Evolutionary conservation across 2,888 invertebrate genomes (phyloP), one percentile per base, ranked within the genome.

Genomic region (Drosophila pseudotakahashii): DNA sequence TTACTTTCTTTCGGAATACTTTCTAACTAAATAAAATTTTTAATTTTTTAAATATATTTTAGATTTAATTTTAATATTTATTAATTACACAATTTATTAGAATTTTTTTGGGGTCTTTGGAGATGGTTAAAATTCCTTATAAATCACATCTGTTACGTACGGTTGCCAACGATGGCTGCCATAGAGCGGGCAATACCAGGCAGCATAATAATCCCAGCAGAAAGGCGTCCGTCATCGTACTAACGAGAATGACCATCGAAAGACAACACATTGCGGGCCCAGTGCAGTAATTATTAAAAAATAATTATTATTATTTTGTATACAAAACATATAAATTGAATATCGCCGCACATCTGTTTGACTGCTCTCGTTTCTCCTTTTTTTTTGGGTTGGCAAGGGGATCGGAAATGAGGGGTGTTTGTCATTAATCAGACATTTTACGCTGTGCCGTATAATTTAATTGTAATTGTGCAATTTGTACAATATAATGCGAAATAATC

Each of bases 401-500:
- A 16, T 10, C 13, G 45, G 51, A 52, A 3, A 7, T 19, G 19
- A 7, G 50, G 64, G 48, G 54, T 23, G 54, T 36, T 36, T 52
- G 69, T 58, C 74, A 85, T 85, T 82, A 81, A 81, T 79, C 80
- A 74, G 75, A 39, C 58, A 59, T 71, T 72, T 72, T 58, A 71
- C 86, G 68, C 71, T 77, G 71, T 73, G 72, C 52, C 77, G 70
- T 73, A 77, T 77, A 75, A 75, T 77, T 82, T 68, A 72, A 76
- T 81, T 81, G 75, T 76, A 82, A 86, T 82, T 81, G 79, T 84
- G 77, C 77, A 79, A 81, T 81, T 79, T 79, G 60, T 73, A 73
- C 51, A 51, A 64, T 70, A 75, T 74, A 72, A 70, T 74, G 67
- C 67, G 54, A 63, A 70, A 64, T 58, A 60, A 76, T 72, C 39